Evolutionary conservation across 1,140 invertebrate genomes (phyloP).

Genomic region (Conus ventricosus): DNA sequence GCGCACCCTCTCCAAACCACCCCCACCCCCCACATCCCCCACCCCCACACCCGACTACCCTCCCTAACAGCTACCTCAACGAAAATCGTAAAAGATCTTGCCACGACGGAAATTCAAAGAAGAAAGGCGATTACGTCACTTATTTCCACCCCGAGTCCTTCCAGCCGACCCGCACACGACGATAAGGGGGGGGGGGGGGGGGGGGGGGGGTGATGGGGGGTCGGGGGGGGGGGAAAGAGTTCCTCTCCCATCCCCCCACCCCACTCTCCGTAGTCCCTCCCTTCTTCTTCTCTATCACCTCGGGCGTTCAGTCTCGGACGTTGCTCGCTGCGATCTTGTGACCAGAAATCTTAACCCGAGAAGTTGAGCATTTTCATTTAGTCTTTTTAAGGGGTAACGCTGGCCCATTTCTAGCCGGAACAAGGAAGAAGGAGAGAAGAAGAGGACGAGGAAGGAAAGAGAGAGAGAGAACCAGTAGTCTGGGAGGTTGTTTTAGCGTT

Average conservation of each 20-base stretch:
- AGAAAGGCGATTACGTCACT: constrained; percentile 30
- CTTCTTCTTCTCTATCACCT: background rate
- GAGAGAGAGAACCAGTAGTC: background rate
- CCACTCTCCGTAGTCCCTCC: background rate
- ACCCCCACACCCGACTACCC: no score
- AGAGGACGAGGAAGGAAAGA: no score
- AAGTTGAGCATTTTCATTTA: constrained; percentile 28
- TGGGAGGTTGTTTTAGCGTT: background rate
- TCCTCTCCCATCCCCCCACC: background rate
- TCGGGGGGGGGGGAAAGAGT: no score
- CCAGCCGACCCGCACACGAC: background rate
- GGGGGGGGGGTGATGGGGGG: no score
- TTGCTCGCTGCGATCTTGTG: background rate
- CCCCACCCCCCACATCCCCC: no score
- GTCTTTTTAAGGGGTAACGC: constrained; percentile 12
- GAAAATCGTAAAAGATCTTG: background rate
- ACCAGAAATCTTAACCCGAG: constrained; percentile 30
- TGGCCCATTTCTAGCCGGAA: background rate
- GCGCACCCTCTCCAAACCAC: background rate
- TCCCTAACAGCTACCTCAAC: background rate
- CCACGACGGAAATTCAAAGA: constrained; percentile 30
- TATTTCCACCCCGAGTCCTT: background rate
- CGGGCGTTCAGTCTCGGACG: background rate
- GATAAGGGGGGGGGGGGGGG: no score
- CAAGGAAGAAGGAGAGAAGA: no score